Conservation (phyloP, 2,113 vertebrate species). For the Solea solea region DNA sequence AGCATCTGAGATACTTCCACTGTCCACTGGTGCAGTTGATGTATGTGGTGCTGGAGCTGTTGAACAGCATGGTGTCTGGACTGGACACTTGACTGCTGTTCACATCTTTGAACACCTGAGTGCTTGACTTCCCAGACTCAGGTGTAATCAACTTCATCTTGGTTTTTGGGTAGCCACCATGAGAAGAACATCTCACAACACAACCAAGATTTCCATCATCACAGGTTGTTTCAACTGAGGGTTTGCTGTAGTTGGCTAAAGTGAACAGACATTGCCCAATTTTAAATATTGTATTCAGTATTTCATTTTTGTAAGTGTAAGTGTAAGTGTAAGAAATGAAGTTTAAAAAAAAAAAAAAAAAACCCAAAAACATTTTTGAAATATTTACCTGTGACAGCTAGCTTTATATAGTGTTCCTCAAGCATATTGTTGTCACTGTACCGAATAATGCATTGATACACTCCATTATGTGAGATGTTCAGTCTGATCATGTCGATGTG, state of each 20-base stretch:
- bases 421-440: rapidly evolving
- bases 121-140: not conserved
- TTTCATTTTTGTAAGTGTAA: too few relatives aligned
- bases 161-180: constrained; percentile 31
- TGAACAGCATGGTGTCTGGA: constrained; percentile 13
- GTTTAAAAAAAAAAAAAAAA: too few relatives aligned
- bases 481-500: constrained; percentile 26
- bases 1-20: constrained; percentile 37
- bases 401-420: rapidly evolving
- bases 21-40: constrained; percentile 44
- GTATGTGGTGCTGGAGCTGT: constrained; percentile 3
- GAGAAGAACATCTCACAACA: constrained; percentile 29
- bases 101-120: not conserved
- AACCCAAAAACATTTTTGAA: too few relatives aligned
- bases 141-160: not conserved
- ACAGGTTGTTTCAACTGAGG: not conserved
- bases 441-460: not conserved
- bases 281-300: too few relatives aligned
- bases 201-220: not conserved
- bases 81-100: rapidly evolving
- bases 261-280: not conserved
- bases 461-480: constrained; percentile 15
- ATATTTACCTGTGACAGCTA: constrained; percentile 57
- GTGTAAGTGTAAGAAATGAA: not conserved
- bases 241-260: constrained; percentile 58